Evolutionary conservation across 2,113 vertebrate genomes (phyloP).

Genomic region (Polypterus senegalus): DNA sequence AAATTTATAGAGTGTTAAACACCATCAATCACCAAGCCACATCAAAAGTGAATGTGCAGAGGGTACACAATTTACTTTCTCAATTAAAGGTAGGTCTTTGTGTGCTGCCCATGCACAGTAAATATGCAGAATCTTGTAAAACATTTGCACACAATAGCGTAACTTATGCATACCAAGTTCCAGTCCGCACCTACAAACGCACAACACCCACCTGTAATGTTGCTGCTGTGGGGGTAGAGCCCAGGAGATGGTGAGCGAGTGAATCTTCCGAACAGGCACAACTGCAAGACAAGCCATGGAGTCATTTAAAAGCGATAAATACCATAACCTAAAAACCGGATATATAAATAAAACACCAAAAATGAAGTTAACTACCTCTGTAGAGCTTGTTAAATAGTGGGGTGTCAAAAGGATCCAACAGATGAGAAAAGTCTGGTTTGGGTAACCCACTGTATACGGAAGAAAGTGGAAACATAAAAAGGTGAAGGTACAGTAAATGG

Average conservation of each 20-base stretch:
- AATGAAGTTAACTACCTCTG: slow-evolving; percentile 54
- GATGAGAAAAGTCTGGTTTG: slow-evolving; percentile 65
- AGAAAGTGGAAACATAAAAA: slow-evolving; percentile 7
- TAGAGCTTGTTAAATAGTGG: slow-evolving; percentile 84
- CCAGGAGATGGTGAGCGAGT: slow-evolving; percentile 87
- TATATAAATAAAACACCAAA: neutral
- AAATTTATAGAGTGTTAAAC: no score
- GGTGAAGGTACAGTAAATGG: neutral
- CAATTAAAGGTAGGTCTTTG: no score
- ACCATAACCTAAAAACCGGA: neutral
- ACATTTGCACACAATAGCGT: neutral
- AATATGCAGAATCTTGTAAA: neutral
- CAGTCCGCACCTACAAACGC: neutral
- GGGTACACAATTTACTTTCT: no score
- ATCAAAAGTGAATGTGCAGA: no score
- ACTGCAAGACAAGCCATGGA: slow-evolving; percentile 49
- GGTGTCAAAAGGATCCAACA: slow-evolving; percentile 81
- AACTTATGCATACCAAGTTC: neutral
- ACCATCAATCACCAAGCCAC: no score
- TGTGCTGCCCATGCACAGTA: neutral
- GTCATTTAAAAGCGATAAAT: neutral
- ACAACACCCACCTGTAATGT: slow-evolving; percentile 70
- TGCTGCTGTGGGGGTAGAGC: slow-evolving; percentile 79
- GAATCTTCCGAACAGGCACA: slow-evolving; percentile 85
- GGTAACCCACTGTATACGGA: slow-evolving; percentile 57